A percentile compares a stretch with the other conserved stretches of the same genome.
These are phyloP conservation scores for Lampris incognitus DNA, from an alignment of 2,113 vertebrate genomes.

Conservation along the genomic window DNA sequence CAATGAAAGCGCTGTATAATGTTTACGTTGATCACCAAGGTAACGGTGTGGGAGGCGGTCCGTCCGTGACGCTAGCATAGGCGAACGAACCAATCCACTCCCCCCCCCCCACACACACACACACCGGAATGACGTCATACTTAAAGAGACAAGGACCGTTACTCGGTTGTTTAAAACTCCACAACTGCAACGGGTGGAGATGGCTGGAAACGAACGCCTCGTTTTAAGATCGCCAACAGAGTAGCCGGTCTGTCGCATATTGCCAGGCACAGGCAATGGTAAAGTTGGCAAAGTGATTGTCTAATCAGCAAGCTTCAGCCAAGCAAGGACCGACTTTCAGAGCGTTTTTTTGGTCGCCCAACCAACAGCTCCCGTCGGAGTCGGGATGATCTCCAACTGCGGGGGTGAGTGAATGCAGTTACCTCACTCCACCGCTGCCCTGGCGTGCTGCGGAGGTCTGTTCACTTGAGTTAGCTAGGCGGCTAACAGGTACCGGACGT, in stretches of 20 bases:
- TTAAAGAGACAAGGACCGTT: slow-evolving; percentile 81
- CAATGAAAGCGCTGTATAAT: slow-evolving; percentile 54
- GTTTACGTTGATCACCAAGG: slow-evolving; percentile 81
- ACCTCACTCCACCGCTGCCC: slow-evolving; percentile 19
- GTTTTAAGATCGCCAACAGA: slow-evolving; percentile 3
- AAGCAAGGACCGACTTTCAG: slow-evolving; percentile 26
- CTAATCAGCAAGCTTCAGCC: neutral
- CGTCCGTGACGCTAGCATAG: slow-evolving; percentile 51
- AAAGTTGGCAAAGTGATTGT: neutral
- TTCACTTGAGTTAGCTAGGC: neutral
- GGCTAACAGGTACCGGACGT: neutral
- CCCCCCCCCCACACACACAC: neutral
- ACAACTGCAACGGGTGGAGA: slow-evolving; percentile 49
- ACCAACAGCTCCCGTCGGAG: slow-evolving; percentile 14
- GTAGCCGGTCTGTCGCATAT: neutral
- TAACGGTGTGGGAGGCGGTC: slow-evolving; percentile 65
- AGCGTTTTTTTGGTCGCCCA: slow-evolving; percentile 37
- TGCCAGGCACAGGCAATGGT: fast-evolving
- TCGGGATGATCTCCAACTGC: slow-evolving; percentile 65
- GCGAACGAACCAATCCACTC: slow-evolving; percentile 67
- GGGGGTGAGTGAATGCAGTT: slow-evolving; percentile 76
- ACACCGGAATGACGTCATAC: slow-evolving; percentile 73
- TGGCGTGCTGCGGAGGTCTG: neutral
- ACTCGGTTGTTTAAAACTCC: slow-evolving; percentile 60
- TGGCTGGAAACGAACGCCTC: slow-evolving; percentile 20